A percentile compares a stretch with the other conserved stretches of the same genome.
Conservation (phyloP, 2,888 invertebrate species). For the Trichopria drosophilae region DNA sequence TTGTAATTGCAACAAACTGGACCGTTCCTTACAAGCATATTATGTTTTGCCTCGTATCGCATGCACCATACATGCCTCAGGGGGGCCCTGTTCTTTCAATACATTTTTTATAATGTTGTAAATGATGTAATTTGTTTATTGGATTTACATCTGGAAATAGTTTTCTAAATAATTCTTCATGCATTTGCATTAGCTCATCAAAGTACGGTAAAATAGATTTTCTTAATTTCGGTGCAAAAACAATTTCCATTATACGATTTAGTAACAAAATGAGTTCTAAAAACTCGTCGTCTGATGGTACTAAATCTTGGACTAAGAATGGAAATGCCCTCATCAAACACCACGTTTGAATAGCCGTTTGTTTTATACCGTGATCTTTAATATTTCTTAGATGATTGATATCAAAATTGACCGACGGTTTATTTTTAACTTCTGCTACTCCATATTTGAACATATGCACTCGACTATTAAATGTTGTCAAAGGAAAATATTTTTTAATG, state of each 20-base stretch:
- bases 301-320: slow-evolving; percentile 27
- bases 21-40: no score
- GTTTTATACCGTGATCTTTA: slow-evolving; percentile 24
- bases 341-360: slow-evolving; percentile 30
- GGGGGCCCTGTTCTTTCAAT: slow-evolving; percentile 31
- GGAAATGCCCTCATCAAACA: slow-evolving; percentile 30
- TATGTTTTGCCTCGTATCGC: slow-evolving; percentile 31
- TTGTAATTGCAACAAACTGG: slow-evolving; percentile 28
- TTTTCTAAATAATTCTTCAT: neutral
- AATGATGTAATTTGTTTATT: slow-evolving; percentile 34
- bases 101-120: slow-evolving; percentile 27
- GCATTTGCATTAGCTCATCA: no score
- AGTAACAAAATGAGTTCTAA: slow-evolving; percentile 23
- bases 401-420: slow-evolving; percentile 31
- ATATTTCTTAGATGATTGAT: slow-evolving; percentile 9
- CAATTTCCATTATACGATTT: slow-evolving; percentile 27
- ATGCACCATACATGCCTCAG: slow-evolving; percentile 27
- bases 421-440: slow-evolving; percentile 28
- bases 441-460: slow-evolving; percentile 29
- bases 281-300: slow-evolving; percentile 23
- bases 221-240: slow-evolving; percentile 20
- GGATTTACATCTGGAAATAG: slow-evolving; percentile 31
- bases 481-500: slow-evolving; percentile 7
- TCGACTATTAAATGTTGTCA: slow-evolving; percentile 21
- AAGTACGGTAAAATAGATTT: slow-evolving; percentile 15